These are phyloP conservation scores for Leontopithecus rosalia DNA, from an alignment of 2,797 vertebrate species.

Conservation along the genomic window DNA sequence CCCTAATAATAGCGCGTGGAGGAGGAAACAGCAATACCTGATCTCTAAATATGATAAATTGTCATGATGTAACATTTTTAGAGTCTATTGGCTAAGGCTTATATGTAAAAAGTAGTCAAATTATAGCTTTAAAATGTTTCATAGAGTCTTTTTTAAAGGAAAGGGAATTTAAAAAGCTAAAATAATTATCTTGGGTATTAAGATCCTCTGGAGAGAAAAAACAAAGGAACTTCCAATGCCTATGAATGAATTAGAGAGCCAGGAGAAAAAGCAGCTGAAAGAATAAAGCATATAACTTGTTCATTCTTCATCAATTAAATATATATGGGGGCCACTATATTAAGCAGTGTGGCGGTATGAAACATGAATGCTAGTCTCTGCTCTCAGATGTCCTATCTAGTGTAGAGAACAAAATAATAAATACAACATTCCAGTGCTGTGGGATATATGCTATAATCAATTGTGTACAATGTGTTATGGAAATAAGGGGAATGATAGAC, in stretches of 20 bases:
- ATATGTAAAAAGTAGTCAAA: slow-evolving; percentile 4
- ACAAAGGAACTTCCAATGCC: background rate
- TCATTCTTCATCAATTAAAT: slow-evolving; percentile 9
- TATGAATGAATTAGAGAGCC: background rate
- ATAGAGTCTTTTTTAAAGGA: slow-evolving; percentile 9
- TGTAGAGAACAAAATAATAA: background rate
- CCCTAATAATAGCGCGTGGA: background rate
- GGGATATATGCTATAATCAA: background rate
- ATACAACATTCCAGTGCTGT: background rate
- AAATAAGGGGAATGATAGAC: background rate
- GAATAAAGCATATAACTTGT: background rate
- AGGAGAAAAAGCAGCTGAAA: slow-evolving; percentile 4
- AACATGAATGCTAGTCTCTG: background rate
- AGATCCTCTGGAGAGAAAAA: background rate
- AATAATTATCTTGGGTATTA: slow-evolving; percentile 36
- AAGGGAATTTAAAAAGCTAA: slow-evolving; percentile 27
- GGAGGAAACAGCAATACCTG: background rate
- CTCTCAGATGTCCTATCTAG: background rate
- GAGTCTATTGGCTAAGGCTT: background rate
- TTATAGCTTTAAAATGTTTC: slow-evolving; percentile 27
- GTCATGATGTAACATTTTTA: background rate
- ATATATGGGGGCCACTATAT: background rate
- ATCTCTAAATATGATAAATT: slow-evolving; percentile 21
- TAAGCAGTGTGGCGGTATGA: background rate
- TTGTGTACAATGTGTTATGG: background rate